Base-by-base conservation (phyloP, 1,140 invertebrate species). In the Lanistes nyassanus region DNA sequence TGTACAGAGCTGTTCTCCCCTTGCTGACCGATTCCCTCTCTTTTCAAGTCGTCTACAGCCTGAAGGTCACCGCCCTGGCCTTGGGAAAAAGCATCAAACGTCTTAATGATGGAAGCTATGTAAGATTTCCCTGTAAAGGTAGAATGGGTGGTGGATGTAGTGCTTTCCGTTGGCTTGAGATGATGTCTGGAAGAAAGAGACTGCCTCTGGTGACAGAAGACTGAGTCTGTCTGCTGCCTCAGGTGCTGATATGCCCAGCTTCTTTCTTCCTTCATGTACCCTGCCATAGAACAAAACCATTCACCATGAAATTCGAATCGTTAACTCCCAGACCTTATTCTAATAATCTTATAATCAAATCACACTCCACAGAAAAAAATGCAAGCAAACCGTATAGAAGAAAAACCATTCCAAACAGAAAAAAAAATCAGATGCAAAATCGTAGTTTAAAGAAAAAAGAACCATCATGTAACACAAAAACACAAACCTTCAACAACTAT, bases 211-310 rank as follows among this genome's bases (percentile, higher is more conserved):
- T n/a, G n/a, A 26, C 62, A 34, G 51, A 73, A 71, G 16, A 66
- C 34, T 6, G 47, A 47, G 36, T 75, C 64, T 5, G 39, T 81
- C 26, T 67, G 37, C 37, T 77, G 66, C 6, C 75, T 51, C 64
- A 87, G 70, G 42, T 80, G 74, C 39, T 78, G 66, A 74, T 82
- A 83, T 1, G 84, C 80, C 86, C 86, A 87, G 67, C 84, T 85
- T 68, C 76, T 83, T 26, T 85, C 81, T 2, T 85, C 85, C 39
- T 84, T 84, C 4, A 82, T 81, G 74, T 83, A 81, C 0, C 70
- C 70, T 72, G 7, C n/a, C 6, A 42, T 4, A 36, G 21, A 47
- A 31, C 2, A 47, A 47, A 37, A 42, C 5, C 13, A 42, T 13
- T 13, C 39, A 42, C 39, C 39, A 6, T 47, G 19, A 47, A 47